These are phyloP conservation scores for Sphinx pinastri DNA, from an alignment of 2,888 invertebrate genomes.

Conservation along the genomic window DNA sequence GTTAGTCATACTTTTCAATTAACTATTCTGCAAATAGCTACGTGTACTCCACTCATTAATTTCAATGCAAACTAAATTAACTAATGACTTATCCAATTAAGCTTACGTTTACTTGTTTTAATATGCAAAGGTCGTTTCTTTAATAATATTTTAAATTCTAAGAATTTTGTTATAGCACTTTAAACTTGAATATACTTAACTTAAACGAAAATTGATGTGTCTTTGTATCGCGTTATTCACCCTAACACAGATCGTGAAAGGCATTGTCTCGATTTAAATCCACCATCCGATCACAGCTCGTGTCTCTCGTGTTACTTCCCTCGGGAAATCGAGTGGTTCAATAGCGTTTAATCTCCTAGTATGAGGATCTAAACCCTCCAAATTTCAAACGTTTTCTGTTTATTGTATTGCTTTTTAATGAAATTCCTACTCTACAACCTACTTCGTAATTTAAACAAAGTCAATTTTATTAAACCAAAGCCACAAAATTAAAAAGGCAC, in stretches of 20 bases:
- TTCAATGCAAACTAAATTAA: background rate
- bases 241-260: conserved; percentile 45
- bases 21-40: background rate
- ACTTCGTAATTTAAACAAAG: background rate
- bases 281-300: conserved; percentile 48
- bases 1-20: conserved; percentile 7
- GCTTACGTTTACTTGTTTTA: background rate
- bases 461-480: background rate
- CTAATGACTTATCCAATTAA: background rate
- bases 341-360: conserved; percentile 56
- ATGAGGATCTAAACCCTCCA: conserved; percentile 30
- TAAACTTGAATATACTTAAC: conserved; percentile 27
- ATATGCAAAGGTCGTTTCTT: background rate
- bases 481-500: background rate
- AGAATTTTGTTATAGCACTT: conserved; percentile 24
- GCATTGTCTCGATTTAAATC: conserved; percentile 54
- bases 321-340: conserved; percentile 56
- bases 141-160: background rate
- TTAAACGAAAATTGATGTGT: conserved; percentile 3
- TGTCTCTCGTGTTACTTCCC: conserved; percentile 47
- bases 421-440: background rate
- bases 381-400: background rate
- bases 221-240: conserved; percentile 11
- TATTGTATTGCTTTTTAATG: background rate
- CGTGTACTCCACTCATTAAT: background rate